These are phyloP conservation scores for Tragopan temminckii DNA, from an alignment of 2,797 vertebrate species.

Conservation along the genomic window DNA sequence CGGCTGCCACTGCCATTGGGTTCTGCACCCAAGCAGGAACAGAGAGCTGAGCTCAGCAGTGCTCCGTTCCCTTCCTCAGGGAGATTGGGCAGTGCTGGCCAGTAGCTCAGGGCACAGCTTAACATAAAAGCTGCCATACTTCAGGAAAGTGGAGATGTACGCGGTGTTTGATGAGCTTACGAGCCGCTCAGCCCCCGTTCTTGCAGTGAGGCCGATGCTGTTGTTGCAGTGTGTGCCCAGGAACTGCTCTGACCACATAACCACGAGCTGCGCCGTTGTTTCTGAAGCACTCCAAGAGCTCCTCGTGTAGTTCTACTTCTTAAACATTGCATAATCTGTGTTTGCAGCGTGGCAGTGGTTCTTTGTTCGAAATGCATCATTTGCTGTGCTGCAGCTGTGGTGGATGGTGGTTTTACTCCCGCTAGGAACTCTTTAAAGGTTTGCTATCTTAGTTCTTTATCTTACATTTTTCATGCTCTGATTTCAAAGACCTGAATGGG, in stretches of 20 bases:
- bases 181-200: background rate
- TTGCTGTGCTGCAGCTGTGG: background rate
- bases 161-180: slow-evolving; percentile 34
- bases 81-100: background rate
- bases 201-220: slow-evolving; percentile 23
- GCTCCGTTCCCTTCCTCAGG: background rate
- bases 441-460: background rate
- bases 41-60: background rate
- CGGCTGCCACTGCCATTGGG: background rate
- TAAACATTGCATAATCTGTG: background rate
- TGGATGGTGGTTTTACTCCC: slow-evolving; percentile 13
- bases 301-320: background rate
- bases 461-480: slow-evolving; percentile 29
- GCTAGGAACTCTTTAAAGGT: slow-evolving; percentile 2
- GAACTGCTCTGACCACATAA: slow-evolving; percentile 50
- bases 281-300: slow-evolving; percentile 13
- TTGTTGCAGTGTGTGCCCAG: background rate
- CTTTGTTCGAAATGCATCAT: background rate
- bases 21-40: background rate
- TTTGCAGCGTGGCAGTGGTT: background rate
- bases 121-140: background rate
- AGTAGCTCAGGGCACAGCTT: background rate
- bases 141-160: background rate
- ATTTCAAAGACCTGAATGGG: slow-evolving; percentile 43
- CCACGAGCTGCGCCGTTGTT: slow-evolving; percentile 27